phyloP scores from a whole-genome alignment of 1,140 invertebrate species.

The Hydropsyche tenuis region DNA sequence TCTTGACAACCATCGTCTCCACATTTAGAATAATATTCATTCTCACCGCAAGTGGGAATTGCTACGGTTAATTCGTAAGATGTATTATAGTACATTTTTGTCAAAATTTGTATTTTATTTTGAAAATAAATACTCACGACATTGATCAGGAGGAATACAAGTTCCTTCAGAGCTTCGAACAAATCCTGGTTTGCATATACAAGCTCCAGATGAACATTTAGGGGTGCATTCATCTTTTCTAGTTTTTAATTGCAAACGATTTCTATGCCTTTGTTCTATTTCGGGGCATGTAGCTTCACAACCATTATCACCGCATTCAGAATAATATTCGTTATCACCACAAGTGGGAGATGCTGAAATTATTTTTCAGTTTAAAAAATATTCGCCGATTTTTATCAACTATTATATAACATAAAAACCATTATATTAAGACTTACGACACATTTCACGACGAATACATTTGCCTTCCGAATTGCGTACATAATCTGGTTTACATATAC shows the following conservation, averaged over 20 bases:
- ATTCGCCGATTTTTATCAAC: too few species aligned
- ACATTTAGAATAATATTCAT: not conserved
- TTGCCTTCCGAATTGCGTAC: slow-evolving; percentile 7
- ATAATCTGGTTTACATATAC: not conserved
- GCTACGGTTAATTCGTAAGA: too few species aligned
- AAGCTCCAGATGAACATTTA: not conserved
- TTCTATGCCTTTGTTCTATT: not conserved
- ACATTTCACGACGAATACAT: slow-evolving; percentile 33
- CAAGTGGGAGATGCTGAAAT: not conserved
- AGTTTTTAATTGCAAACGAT: not conserved
- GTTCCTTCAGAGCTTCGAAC: not conserved
- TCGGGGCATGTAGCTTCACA: too few species aligned
- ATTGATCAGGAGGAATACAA: not conserved
- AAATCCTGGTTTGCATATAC: not conserved
- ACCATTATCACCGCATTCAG: not conserved
- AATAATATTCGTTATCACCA: not conserved
- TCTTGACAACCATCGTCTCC: not conserved
- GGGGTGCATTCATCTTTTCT: not conserved
- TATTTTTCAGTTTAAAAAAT: too few species aligned
- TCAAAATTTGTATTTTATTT: too few species aligned
- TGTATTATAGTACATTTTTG: too few species aligned
- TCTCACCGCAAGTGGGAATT: not conserved
- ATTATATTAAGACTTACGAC: slow-evolving; percentile 44
- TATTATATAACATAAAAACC: too few species aligned
- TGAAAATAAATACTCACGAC: not conserved